Percentiles rank a stretch among this genome's conserved stretches.
Conservation (phyloP, 2,113 vertebrate genomes). For the Gobiocypris rarus region DNA sequence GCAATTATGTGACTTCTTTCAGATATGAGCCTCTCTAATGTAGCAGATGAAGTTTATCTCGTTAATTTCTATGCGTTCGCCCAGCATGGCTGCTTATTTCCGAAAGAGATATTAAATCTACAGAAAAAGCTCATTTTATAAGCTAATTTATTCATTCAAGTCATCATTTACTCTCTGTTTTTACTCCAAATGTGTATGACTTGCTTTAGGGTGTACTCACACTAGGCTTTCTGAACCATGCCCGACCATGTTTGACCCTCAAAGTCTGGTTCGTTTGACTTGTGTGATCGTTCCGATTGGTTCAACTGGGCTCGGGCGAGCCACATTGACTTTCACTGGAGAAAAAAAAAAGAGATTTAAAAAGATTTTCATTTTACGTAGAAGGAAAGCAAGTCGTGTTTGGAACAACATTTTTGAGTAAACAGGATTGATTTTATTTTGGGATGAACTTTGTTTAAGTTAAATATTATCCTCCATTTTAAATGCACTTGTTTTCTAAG, state of each 20-base stretch:
- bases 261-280: no score
- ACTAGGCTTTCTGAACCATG: no score
- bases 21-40: constrained; percentile 51
- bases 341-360: no score
- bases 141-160: neutral
- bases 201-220: neutral
- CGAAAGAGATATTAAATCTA: constrained; percentile 12
- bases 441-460: neutral
- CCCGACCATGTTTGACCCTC: no score
- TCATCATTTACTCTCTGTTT: neutral
- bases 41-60: constrained; percentile 42
- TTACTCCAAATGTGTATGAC: neutral
- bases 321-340: no score
- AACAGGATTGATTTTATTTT: no score
- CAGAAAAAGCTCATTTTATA: neutral
- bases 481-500: neutral
- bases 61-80: constrained; percentile 36
- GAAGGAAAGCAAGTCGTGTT: no score
- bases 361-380: no score
- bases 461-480: neutral
- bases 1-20: constrained; percentile 47
- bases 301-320: no score
- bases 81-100: neutral
- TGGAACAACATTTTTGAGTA: no score
- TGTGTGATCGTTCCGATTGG: no score